Evolutionary conservation across 2,797 vertebrate genomes (phyloP).

Genomic region (Bradypodion ventrale): DNA sequence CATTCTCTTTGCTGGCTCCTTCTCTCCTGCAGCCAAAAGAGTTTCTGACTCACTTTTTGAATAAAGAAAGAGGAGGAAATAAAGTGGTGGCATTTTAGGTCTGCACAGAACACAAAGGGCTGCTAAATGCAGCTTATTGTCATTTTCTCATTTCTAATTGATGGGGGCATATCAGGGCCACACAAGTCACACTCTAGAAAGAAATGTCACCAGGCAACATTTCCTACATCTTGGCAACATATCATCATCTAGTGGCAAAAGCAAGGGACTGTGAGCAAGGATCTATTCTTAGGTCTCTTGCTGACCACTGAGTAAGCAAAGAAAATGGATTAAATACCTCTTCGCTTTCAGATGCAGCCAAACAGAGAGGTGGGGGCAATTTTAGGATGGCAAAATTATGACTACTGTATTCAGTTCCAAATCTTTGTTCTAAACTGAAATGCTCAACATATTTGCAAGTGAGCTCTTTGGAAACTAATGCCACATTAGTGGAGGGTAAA

Average conservation of each 20-base stretch:
- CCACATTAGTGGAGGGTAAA: neutral
- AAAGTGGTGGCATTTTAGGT: conserved; percentile 40
- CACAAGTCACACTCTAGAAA: conserved; percentile 41
- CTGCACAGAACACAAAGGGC: conserved; percentile 16
- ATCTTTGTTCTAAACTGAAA: neutral
- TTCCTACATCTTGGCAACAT: conserved; percentile 37
- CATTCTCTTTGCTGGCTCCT: conserved; percentile 35
- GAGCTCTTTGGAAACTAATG: neutral
- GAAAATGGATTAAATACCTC: neutral
- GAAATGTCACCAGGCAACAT: conserved; percentile 18
- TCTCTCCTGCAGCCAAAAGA: conserved; percentile 27
- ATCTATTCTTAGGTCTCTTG: conserved; percentile 25
- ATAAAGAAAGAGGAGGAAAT: conserved; percentile 28
- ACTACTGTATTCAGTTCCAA: neutral
- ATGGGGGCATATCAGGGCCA: conserved; percentile 30
- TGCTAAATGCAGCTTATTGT: conserved; percentile 44
- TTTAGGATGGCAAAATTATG: neutral
- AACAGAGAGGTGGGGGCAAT: neutral
- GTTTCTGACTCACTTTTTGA: conserved; percentile 29
- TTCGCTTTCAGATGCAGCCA: neutral
- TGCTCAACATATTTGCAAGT: neutral
- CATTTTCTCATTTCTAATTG: conserved; percentile 40
- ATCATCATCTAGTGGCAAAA: conserved; percentile 52
- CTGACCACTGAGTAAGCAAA: neutral
- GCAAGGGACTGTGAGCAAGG: neutral